Evolutionary conservation across 1,140 invertebrate species (phyloP).

Genomic region (Cherax destructor): DNA sequence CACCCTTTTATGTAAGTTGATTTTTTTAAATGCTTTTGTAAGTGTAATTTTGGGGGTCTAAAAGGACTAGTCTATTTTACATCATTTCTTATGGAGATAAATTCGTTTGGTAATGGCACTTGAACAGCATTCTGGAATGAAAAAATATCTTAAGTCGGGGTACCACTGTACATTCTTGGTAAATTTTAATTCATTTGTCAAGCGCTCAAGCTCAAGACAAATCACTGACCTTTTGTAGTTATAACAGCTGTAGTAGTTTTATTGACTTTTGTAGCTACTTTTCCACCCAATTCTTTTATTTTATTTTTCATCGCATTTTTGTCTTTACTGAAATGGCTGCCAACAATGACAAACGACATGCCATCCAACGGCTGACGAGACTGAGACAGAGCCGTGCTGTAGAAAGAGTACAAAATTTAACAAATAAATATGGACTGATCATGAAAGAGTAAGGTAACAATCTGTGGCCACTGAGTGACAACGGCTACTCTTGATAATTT

Average conservation of each 20-base stretch:
- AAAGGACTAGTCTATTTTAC: too few species aligned
- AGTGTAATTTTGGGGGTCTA: too few species aligned
- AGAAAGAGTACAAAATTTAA: neutral
- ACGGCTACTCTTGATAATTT: too few species aligned
- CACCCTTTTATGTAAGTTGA: too few species aligned
- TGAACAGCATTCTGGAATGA: too few species aligned
- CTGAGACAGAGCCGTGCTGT: constrained; percentile 70
- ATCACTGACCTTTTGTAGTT: constrained; percentile 79
- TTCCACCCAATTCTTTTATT: constrained; percentile 86
- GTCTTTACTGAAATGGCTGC: constrained; percentile 76
- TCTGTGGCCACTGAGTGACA: neutral
- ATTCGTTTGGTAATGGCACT: too few species aligned
- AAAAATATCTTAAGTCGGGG: too few species aligned
- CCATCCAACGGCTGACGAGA: constrained; percentile 82
- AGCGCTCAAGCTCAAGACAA: neutral
- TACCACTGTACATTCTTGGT: too few species aligned
- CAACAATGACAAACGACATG: constrained; percentile 86
- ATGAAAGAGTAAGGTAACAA: neutral
- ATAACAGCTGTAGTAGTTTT: constrained; percentile 85
- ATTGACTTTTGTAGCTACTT: constrained; percentile 81
- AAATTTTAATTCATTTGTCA: too few species aligned
- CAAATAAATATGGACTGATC: neutral
- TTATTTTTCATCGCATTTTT: constrained; percentile 81
- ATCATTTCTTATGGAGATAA: too few species aligned
- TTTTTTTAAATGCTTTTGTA: too few species aligned